Conservation (phyloP, 2,888 invertebrate species). For the Siphlonurus alternatus region DNA sequence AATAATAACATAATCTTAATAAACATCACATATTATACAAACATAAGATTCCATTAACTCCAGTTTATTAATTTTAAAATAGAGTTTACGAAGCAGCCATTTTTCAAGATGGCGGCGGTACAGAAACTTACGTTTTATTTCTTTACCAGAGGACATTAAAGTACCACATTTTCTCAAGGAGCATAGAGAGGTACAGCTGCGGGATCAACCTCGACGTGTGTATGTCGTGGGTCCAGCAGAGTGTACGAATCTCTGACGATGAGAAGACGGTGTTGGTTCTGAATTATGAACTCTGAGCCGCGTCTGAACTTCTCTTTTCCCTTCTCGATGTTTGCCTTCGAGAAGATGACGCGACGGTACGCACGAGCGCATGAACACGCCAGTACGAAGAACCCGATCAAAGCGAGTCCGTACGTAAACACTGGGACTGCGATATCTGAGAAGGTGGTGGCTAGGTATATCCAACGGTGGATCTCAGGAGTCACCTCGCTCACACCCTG, state of each 20-base stretch:
- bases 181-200: not conserved
- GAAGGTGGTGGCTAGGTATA: slow-evolving; percentile 62
- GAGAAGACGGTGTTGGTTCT: slow-evolving; percentile 40
- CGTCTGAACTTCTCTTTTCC: slow-evolving; percentile 35
- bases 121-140: too few relatives aligned
- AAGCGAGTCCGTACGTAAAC: slow-evolving; percentile 52
- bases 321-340: slow-evolving; percentile 58
- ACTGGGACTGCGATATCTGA: slow-evolving; percentile 53
- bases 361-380: slow-evolving; percentile 28
- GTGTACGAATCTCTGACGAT: slow-evolving; percentile 39
- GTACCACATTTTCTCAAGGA: too few relatives aligned
- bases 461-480: slow-evolving; percentile 63
- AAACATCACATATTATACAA: too few relatives aligned
- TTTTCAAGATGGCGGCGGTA: too few relatives aligned
- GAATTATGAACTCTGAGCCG: slow-evolving; percentile 15
- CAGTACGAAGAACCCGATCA: slow-evolving; percentile 46
- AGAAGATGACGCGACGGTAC: slow-evolving; percentile 56
- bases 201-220: not conserved
- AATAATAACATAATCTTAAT: too few relatives aligned
- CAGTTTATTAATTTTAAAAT: too few relatives aligned
- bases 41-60: too few relatives aligned
- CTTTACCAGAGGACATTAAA: too few relatives aligned
- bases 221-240: slow-evolving; percentile 22
- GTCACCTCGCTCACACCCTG: slow-evolving; percentile 63
- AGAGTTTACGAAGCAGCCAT: too few relatives aligned